Evolutionary conservation across 92 coral and sea anemone species (phyloP), one percentile per base, ranked within the genome.

Genomic region (Parazoanthus atlanticus): DNA sequence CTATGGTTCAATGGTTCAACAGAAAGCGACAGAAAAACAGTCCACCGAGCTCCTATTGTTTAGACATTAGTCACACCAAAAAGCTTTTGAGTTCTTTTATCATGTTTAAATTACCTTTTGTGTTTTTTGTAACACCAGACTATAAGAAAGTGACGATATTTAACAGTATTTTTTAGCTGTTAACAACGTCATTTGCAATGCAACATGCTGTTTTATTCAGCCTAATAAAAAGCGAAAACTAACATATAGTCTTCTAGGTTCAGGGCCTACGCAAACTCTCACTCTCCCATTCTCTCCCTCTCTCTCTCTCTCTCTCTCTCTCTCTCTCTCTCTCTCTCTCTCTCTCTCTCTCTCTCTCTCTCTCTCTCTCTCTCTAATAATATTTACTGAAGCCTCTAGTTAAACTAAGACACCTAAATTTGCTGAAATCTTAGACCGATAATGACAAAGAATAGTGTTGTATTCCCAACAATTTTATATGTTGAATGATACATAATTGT

Each of bases 61-160:
- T n/a, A n/a, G 64, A 43, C 34, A 78, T 38, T 75, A 75, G 28
- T 36, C 40, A 75, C 79, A 75, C 79, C 79, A 75, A 75, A 52
- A 38, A 23, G 26, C n/a, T 41, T 75, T 75, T 75, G 79, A 75
- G 43, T 36, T 33, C 17, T 12, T 15, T 15, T 19, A 75, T 21
- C 43, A 75, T 75, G 79, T 75, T 75, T 36, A 36, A 75, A 75
- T 75, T 75, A 75, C 79, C 41, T 11, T n/a, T 21, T 33, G 28
- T 74, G 28, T 74, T 33, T 33, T 28, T 0, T 19, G 5, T 74
- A 33, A 17, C 49, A 74, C 49, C 49, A 19, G 28, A 74, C 16
- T 21, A 33, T n/a, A n/a, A n/a, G n/a, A 16, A 33, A 9, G 49
- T 75, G 79, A 23, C 11, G 9, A 31, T 0, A 23, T 71, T 11